Base-by-base conservation (phyloP, 2,888 invertebrate species). In the Brassicogethes aeneus region DNA sequence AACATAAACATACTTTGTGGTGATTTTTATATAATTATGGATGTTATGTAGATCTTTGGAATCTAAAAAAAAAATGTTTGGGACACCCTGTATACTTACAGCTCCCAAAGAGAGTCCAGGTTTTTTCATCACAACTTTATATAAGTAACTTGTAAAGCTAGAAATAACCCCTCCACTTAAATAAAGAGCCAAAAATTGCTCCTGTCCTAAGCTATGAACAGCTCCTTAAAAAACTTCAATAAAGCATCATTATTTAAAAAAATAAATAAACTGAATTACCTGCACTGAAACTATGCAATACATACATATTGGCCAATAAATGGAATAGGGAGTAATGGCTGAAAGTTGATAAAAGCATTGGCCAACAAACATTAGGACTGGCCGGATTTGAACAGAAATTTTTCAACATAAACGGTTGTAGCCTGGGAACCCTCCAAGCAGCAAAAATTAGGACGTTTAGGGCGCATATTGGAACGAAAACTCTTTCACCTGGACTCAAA, bases 251-350 rank as follows among this genome's bases (percentile, higher is more conserved):
- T n/a, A n/a, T n/a, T n/a, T n/a, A n/a, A n/a, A n/a, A n/a, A n/a
- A n/a, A n/a, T n/a, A n/a, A n/a, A n/a, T n/a, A n/a, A n/a, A n/a
- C n/a, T n/a, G n/a, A n/a, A n/a, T n/a, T 66, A 73, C 75, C 68
- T 52, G 74, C 68, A 42, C 75, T 79, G 61, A 93, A 93, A 61
- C 85, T 89, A 66, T 90, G 87, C 16, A 97, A 71, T 32, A 94
- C 96, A 70, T 88, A 95, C 96, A 99, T 97, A 68, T 99, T 99
- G 39, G 87, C 83, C 52, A 82, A 80, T 44, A 96, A 75, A 70
- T 97, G 97, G 48, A 91, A 70, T 29, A 80, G 67, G 1, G 87
- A 87, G 59, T 85, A 84, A 65, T 97, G 97, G 58, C 95, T 96
- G 69, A 97, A 97, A 17, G 87, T 86, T n/a, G 92, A 92, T 2